A percentile compares a stretch with the other conserved stretches of the same genome.
These are phyloP conservation scores for Trachelus iudaicus DNA, from an alignment of 2,888 invertebrate genomes.

Conservation along the genomic window DNA sequence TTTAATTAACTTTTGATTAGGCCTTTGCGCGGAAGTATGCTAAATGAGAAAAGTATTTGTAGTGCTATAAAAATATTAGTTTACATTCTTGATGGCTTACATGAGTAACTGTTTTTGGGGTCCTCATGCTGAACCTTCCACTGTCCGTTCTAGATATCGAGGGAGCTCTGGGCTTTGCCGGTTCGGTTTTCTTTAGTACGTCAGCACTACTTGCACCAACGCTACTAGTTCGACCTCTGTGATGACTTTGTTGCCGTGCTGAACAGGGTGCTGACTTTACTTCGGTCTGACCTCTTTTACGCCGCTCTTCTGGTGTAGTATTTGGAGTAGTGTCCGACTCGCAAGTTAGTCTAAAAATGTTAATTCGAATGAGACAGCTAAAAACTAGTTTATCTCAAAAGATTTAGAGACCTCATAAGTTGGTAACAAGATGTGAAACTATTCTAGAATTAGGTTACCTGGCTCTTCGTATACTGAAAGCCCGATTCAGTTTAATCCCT, in stretches of 20 bases:
- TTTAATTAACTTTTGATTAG: slow-evolving; percentile 45
- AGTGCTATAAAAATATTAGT: not conserved
- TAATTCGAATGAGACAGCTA: no score
- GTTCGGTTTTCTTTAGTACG: slow-evolving; percentile 42
- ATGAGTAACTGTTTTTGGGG: slow-evolving; percentile 57
- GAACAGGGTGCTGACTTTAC: slow-evolving; percentile 37
- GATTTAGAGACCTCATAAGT: no score
- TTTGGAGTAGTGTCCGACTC: slow-evolving; percentile 56
- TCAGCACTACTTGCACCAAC: slow-evolving; percentile 42
- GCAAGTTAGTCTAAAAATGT: slow-evolving; percentile 37
- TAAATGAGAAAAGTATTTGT: slow-evolving; percentile 11
- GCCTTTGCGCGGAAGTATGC: slow-evolving; percentile 32
- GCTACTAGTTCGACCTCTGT: slow-evolving; percentile 44
- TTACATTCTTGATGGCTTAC: slow-evolving; percentile 26
- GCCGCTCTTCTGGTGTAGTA: slow-evolving; percentile 52
- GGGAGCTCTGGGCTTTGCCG: slow-evolving; percentile 44
- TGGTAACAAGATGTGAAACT: not conserved
- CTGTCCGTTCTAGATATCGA: slow-evolving; percentile 72
- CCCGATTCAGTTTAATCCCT: slow-evolving; percentile 53
- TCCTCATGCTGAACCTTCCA: slow-evolving; percentile 74
- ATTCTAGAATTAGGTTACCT: slow-evolving; percentile 28
- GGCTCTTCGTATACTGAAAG: slow-evolving; percentile 53
- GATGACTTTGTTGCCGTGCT: slow-evolving; percentile 42
- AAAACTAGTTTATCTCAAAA: no score
- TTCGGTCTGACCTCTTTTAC: slow-evolving; percentile 45